A percentile compares a stretch with the other conserved stretches of the same genome.
Evolutionary conservation across 2,113 vertebrate species (phyloP).

Genomic region (Dolichotis patagonum): DNA sequence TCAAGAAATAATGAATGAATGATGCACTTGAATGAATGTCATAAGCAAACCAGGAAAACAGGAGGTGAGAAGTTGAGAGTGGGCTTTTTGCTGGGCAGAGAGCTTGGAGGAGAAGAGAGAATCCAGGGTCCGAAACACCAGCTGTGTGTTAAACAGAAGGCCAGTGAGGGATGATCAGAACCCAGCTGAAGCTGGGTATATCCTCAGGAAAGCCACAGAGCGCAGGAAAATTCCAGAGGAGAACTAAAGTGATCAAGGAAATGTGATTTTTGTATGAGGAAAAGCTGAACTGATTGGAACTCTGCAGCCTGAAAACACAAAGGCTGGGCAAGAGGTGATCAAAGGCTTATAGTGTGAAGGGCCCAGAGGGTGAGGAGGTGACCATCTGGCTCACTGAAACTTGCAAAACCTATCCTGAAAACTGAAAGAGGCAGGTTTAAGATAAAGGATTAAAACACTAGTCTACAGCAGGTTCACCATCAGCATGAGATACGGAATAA

Average conservation of each 20-base stretch:
- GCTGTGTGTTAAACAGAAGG: not conserved
- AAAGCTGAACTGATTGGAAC: constrained; percentile 4
- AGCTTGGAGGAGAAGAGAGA: not conserved
- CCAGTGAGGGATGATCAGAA: not conserved
- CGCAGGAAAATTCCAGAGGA: not conserved
- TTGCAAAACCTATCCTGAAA: not conserved
- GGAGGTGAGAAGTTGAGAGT: not conserved
- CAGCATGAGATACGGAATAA: not conserved
- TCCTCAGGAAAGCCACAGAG: not conserved
- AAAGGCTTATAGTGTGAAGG: not conserved
- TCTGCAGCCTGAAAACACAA: constrained; percentile 40
- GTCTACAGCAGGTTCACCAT: not conserved
- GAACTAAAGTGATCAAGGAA: constrained; percentile 40
- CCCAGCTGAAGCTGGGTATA: not conserved
- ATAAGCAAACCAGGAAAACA: no score
- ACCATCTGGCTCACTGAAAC: not conserved
- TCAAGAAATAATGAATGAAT: not conserved
- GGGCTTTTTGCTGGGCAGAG: not conserved
- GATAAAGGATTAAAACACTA: not conserved
- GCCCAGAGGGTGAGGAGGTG: not conserved
- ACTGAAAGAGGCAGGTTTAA: not conserved
- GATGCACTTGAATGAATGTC: no score
- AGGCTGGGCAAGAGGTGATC: constrained; percentile 1
- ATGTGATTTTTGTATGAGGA: constrained; percentile 25
- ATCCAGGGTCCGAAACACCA: not conserved